Percentiles rank a stretch among this genome's conserved stretches.
These are phyloP conservation scores for Sebastiscus tertius DNA, from an alignment of 2,797 vertebrate species.

Conservation along the genomic window DNA sequence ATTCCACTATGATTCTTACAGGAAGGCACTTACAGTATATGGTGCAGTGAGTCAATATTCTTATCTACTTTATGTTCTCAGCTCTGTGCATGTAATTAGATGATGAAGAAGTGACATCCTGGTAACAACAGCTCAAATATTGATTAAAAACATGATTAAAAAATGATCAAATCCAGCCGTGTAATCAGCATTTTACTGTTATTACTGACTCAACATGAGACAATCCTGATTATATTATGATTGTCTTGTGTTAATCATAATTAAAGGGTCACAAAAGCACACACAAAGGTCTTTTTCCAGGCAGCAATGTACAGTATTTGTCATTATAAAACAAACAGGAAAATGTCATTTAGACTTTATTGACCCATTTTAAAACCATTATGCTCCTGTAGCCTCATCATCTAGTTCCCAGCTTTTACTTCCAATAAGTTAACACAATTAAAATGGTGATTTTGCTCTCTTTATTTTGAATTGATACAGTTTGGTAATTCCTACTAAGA, in stretches of 20 bases:
- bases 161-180: constrained; percentile 12
- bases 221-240: constrained; percentile 2
- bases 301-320: too few species aligned
- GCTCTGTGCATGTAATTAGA: constrained; percentile 19
- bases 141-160: constrained; percentile 15
- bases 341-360: neutral
- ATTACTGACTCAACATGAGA: constrained; percentile 20
- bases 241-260: neutral
- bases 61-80: constrained; percentile 34
- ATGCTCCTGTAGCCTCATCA: neutral
- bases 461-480: neutral
- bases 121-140: constrained; percentile 18
- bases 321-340: neutral
- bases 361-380: neutral
- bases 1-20: constrained; percentile 24
- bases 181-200: constrained; percentile 31
- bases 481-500: neutral
- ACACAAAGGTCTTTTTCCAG: neutral
- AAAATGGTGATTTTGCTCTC: neutral
- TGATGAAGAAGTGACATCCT: constrained; percentile 16
- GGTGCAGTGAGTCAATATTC: constrained; percentile 37
- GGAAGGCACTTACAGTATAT: neutral
- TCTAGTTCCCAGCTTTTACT: neutral
- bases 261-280: neutral
- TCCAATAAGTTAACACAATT: neutral